Evolutionary conservation across 1,140 invertebrate species (phyloP).

Genomic region (Anastrepha obliqua): DNA sequence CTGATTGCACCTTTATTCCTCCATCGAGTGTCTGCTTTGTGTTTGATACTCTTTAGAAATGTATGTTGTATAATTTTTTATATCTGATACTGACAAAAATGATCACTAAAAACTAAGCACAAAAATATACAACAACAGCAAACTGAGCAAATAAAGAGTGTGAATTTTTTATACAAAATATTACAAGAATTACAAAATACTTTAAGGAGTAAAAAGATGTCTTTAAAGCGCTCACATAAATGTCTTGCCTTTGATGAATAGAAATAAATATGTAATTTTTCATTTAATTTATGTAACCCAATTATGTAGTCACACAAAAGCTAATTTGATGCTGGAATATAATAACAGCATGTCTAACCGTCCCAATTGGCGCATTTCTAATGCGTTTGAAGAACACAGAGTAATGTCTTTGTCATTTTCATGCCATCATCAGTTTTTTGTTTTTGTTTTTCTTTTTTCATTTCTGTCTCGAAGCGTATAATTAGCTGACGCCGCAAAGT

Average conservation of each 20-base stretch:
- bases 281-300: neutral
- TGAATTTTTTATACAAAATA: no score
- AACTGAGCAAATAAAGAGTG: no score
- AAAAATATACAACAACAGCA: no score
- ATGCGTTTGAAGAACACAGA: neutral
- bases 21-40: no score
- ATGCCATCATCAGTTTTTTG: neutral
- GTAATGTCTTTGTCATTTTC: neutral
- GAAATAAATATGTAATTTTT: no score
- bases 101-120: no score
- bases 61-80: no score
- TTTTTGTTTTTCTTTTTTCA: neutral
- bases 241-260: no score
- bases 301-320: neutral
- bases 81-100: no score
- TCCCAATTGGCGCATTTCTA: neutral
- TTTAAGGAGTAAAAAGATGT: neutral
- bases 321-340: constrained; percentile 14
- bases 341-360: neutral
- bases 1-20: no score
- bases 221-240: neutral
- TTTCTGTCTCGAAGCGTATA: neutral
- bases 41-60: no score
- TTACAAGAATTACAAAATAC: no score
- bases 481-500: constrained; percentile 14